Evolutionary conservation across 1,140 invertebrate genomes (phyloP), one percentile per base, ranked within the genome.

Genomic region (Zelostemma sp.): DNA sequence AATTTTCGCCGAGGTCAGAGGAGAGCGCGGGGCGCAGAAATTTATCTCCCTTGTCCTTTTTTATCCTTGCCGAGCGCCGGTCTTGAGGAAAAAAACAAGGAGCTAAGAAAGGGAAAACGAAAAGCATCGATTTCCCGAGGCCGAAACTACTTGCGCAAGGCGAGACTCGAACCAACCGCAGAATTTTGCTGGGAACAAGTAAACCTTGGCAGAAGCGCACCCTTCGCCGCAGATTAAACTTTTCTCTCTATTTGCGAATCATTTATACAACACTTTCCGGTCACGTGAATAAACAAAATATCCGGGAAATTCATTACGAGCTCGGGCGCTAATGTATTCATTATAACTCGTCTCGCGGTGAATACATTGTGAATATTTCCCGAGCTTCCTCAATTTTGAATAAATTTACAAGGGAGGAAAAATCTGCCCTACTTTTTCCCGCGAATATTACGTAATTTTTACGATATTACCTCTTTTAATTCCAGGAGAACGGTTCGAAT

Each of bases 71-170:
- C n/a, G 31, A 48, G 25, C 8, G 33, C 31, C 28, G 33, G 6
- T 47, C 41, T 59, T 50, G 56, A 67, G 25, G 61, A 60, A 61
- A 14, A 43, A 61, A 41, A 62, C 43, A 45, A 66, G 61, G 40
- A 40, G 49, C 43, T 12, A 12, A 28, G 48, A 51, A 46, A 47
- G 46, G 31, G 56, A 63, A 59, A 60, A 56, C 25, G 63, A 71
- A 72, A 72, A 72, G 33, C 55, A 72, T 67, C 56, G 69, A 72
- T 72, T 72, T 67, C 25, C 58, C 54, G 28, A 38, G 50, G 31
- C 47, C 40, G 38, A 51, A 61, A 56, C n/a, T n/a, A n/a, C n/a
- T n/a, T n/a, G n/a, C n/a, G 59, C 45, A 46, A 18, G 45, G 40
- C 58, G 49, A 46, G 67, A 51, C 69, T 49, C 67, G 40, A 68